Evolutionary conservation across 2,888 invertebrate species (phyloP), one percentile per base, ranked within the genome.

Genomic region (Harpagoxenus sublaevis): DNA sequence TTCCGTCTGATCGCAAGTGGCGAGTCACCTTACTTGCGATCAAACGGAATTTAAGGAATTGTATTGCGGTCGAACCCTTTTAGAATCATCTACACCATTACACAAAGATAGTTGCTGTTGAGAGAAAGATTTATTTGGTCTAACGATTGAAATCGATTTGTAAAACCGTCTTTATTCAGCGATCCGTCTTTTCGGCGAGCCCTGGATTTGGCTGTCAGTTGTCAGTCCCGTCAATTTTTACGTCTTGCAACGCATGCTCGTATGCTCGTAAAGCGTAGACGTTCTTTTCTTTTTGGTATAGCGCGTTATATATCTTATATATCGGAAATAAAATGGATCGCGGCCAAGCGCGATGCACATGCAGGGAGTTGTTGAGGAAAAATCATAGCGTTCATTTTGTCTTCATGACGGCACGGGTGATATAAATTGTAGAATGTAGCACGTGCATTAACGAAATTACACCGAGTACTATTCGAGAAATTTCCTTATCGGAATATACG

Each of bases 311-410:
- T 86, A 87, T 89, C 84, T 85, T 89, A 23, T 23, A 23, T 23
- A 87, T 87, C 79, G 82, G 65, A 84, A 89, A 85, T 86, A 90
- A 90, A 89, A 86, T 90, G 90, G 90, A 90, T 42, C 68, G 45
- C 57, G 57, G 89, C 90, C 90, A 90, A 89, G 45, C n/a, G 66
- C 74, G 31, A 1, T 35, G 79, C 42, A 66, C 48, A 63, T 39
- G n/a, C 65, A 55, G 42, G 6, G 35, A 31, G 60, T 15, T 45
- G n/a, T 42, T 39, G 66, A 51, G 71, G 66, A 68, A 70, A 83
- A 87, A 63, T 62, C 62, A 35, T 57, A 28, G 75, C 70, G 48
- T 48, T 42, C 31, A 39, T 55, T 28, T 35, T 73, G 68, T 63
- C 73, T 77, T 89, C 53, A 28, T 63, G 66, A 78, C 48, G 62